phyloP scores from a whole-genome alignment of 2,888 invertebrate species.

The Lithophane leautieri region DNA sequence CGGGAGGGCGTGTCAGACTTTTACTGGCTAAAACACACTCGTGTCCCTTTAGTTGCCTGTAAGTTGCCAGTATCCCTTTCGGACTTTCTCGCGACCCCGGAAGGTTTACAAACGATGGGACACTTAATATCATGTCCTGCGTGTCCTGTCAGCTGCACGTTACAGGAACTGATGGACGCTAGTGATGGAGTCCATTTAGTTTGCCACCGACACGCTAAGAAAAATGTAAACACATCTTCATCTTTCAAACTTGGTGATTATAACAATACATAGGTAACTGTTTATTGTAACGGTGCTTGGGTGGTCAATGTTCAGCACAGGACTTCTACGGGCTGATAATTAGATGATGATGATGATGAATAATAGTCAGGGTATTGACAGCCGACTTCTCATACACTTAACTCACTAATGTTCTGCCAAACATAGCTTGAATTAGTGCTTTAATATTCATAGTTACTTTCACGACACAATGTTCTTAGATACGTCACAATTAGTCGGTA shows the following conservation, averaged over 20 bases:
- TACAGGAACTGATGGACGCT: too few relatives aligned
- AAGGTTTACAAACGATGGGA: too few relatives aligned
- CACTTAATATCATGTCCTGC: too few relatives aligned
- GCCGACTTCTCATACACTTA: conserved; percentile 11
- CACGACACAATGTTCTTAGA: neutral
- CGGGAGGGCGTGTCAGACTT: too few relatives aligned
- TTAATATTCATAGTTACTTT: conserved; percentile 25
- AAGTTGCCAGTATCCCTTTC: too few relatives aligned
- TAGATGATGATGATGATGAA: conserved; percentile 7
- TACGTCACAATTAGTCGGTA: neutral
- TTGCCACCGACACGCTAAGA: too few relatives aligned
- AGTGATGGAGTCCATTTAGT: too few relatives aligned
- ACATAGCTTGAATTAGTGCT: conserved; percentile 29
- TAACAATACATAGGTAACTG: neutral
- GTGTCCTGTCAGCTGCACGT: too few relatives aligned
- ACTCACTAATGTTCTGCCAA: conserved; percentile 23
- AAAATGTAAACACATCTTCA: neutral
- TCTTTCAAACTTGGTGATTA: neutral
- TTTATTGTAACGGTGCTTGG: conserved; percentile 8
- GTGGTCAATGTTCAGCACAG: conserved; percentile 23
- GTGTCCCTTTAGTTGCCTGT: too few relatives aligned
- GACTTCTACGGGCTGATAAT: conserved; percentile 19
- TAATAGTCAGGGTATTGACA: conserved; percentile 15
- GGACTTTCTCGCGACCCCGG: too few relatives aligned
- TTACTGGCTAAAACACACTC: too few relatives aligned